Conservation (phyloP, 1,140 invertebrate species). For the Steinernema feltiae region DNA sequence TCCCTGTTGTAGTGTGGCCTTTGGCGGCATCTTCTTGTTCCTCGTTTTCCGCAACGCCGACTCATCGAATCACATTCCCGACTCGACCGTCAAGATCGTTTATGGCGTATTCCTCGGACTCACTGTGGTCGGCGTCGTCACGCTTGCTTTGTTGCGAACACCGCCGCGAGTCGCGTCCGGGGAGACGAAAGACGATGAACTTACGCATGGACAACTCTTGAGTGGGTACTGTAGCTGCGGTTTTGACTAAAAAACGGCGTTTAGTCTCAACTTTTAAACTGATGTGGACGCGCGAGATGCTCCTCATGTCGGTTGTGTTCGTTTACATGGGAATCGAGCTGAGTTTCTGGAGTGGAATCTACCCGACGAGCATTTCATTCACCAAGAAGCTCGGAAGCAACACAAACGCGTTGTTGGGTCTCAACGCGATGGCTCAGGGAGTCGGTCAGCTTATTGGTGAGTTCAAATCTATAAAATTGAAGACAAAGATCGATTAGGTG, state of each 20-base stretch:
- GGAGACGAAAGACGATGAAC: neutral
- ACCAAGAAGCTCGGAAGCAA: conserved; percentile 35
- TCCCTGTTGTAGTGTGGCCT: conserved; percentile 27
- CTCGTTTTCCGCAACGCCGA: conserved; percentile 28
- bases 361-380: conserved; percentile 46
- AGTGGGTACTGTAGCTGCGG: conserved; percentile 19
- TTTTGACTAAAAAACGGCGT: neutral
- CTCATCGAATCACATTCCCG: neutral
- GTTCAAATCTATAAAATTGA: conserved; percentile 14
- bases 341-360: conserved; percentile 43
- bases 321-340: conserved; percentile 46
- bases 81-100: conserved; percentile 26
- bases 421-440: conserved; percentile 44
- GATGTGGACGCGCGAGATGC: conserved; percentile 31
- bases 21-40: conserved; percentile 35
- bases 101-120: conserved; percentile 31
- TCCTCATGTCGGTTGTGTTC: conserved; percentile 38
- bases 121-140: conserved; percentile 23
- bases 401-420: conserved; percentile 43
- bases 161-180: neutral
- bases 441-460: conserved; percentile 41
- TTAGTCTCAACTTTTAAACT: conserved; percentile 22
- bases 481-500: conserved; percentile 65
- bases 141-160: conserved; percentile 16
- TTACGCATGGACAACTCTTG: neutral